Base-by-base conservation (phyloP, 2,113 vertebrate species). In the Alces alces region DNA sequence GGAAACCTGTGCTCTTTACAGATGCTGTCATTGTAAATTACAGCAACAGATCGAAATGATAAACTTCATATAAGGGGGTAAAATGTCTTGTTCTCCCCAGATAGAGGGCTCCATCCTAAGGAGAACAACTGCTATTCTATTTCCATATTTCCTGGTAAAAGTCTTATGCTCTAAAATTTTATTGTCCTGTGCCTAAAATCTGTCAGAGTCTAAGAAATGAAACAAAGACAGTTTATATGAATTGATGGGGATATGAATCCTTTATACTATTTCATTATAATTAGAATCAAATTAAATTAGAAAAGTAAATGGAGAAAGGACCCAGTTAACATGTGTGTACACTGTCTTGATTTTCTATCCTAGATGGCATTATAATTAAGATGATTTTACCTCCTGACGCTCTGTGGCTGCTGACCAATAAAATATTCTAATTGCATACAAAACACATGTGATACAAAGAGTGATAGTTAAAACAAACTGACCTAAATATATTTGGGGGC, bases 21-120 rank as follows among this genome's bases (percentile, higher is more conserved):
- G 94, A 93, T 61, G 57, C 82, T 95, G 95, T 94, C 89, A 79
- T 57, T 92, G 52, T 79, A 83, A 82, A 97, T 97, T 86, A 96
- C 93, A 96, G 93, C 94, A 93, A 88, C 43, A 89, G 93, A 94
- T 82, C 0, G 2, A 95, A 97, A 96, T 95, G 85, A 94, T 79
- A 58, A 95, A 96, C 85, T 57, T 96, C 76, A 88, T 79, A 93
- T 93, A 91, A 95, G 64, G 16, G 21, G 45, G 86, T 61, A 33
- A 88, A 97, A 86, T 97, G 83, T 91, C 90, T 93, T 93, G 55
- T 73, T 97, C 58, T 94, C 50, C 14, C 28, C 66, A 91, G 30
- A 91, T 45, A 78, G 58, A 86, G 50, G 78, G 7, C 12, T 96
- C 80, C 90, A 39, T 91, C 86, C 88, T 93, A 86, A 89, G 19